phyloP scores from a whole-genome alignment of 2,113 vertebrate species.

The Gallinago undulata region DNA sequence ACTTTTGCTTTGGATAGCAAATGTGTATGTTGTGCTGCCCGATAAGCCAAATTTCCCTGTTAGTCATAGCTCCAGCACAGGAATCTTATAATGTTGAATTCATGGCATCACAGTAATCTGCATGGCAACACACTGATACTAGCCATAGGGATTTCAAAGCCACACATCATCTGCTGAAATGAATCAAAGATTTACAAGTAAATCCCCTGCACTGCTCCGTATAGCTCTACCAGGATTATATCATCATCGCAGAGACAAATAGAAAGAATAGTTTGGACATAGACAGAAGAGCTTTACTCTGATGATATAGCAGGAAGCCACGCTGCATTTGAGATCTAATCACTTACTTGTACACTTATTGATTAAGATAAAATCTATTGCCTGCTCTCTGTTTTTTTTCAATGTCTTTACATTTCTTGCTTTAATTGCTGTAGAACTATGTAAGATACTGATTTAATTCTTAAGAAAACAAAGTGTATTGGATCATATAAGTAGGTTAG shows the following conservation, averaged over 20 bases:
- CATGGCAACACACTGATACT: slow-evolving; percentile 28
- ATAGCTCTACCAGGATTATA: slow-evolving; percentile 54
- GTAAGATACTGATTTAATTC: not conserved
- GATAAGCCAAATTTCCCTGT: slow-evolving; percentile 15
- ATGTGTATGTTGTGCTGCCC: not conserved
- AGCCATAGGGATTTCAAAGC: slow-evolving; percentile 24
- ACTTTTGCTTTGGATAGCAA: not conserved
- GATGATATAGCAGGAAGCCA: not conserved
- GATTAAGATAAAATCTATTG: slow-evolving; percentile 6
- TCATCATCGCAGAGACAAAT: slow-evolving; percentile 40
- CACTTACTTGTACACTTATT: slow-evolving; percentile 16
- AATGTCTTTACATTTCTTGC: not conserved
- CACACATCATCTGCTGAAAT: slow-evolving; percentile 25
- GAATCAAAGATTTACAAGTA: slow-evolving; percentile 42
- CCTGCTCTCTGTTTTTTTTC: not conserved
- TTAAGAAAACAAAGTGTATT: not conserved
- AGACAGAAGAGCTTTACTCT: slow-evolving; percentile 29
- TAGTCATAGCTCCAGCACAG: not conserved
- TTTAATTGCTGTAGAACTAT: not conserved
- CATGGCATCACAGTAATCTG: slow-evolving; percentile 29
- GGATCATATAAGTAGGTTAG: not conserved
- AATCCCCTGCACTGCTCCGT: slow-evolving; percentile 30
- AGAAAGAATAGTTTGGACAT: slow-evolving; percentile 13
- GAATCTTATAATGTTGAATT: not conserved
- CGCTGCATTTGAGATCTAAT: slow-evolving; percentile 12